phyloP scores from a whole-genome alignment of 2,797 vertebrate genomes.

The Aplochiton taeniatus region DNA sequence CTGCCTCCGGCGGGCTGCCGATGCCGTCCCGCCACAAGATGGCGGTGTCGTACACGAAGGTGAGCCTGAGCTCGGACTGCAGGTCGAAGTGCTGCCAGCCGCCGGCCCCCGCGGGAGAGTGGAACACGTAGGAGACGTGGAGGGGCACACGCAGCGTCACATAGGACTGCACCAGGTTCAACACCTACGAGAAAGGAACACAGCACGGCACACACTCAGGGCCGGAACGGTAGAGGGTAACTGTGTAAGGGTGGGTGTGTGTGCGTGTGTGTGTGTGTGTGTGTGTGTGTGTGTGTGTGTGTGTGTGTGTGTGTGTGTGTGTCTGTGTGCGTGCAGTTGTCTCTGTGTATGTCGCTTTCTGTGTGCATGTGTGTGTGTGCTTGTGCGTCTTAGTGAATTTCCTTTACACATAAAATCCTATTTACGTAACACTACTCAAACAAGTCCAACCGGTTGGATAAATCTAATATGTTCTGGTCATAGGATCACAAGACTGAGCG shows the following conservation, averaged over 20 bases:
- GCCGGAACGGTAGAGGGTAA: too few species aligned
- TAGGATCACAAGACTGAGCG: too few species aligned
- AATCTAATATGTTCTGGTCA: too few species aligned
- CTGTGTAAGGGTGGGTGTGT: neutral
- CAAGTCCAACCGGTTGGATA: too few species aligned
- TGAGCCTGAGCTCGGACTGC: conserved; percentile 54
- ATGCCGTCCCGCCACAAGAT: conserved; percentile 62
- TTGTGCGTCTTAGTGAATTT: too few species aligned
- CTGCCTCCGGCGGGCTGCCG: conserved; percentile 54
- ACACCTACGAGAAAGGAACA: conserved; percentile 39
- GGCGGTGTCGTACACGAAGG: conserved; percentile 61
- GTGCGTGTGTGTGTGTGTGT: neutral
- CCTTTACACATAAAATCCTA: too few species aligned
- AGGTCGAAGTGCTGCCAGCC: conserved; percentile 63
- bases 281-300: conserved; percentile 8
- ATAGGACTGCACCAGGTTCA: conserved; percentile 57
- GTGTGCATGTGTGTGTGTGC: too few species aligned
- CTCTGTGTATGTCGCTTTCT: conserved; percentile 14
- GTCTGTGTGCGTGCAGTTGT: neutral
- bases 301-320: conserved; percentile 4
- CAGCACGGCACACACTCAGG: neutral
- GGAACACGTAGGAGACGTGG: conserved; percentile 57
- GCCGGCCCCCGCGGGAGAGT: conserved; percentile 39
- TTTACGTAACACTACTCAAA: too few species aligned
- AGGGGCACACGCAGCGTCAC: conserved; percentile 54